Evolutionary conservation across 1,140 invertebrate genomes (phyloP), one percentile per base, ranked within the genome.

Genomic region (Colletes gigas): DNA sequence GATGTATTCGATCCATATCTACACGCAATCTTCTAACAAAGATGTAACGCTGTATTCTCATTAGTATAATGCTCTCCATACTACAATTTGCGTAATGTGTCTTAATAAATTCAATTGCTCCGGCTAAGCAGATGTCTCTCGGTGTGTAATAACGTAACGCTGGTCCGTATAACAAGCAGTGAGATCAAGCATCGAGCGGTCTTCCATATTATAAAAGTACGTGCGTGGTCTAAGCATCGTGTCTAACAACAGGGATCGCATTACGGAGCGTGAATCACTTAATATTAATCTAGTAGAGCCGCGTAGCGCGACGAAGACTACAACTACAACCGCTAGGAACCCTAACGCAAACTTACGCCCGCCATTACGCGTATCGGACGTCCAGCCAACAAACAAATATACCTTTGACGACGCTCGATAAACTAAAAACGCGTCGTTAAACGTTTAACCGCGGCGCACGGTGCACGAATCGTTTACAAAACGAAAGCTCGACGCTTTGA

Each of bases 191-290:
- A 59, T 39, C 65, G 9, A 66, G 60, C 54, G 44, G 21, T 30
- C 44, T 62, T 82, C 60, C 69, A 59, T 72, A 73, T 30, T 30
- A 30, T 60, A 78, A 80, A 60, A 73, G 60, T 71, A 55, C 76
- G 59, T 50, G 50, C 68, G 47, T 41, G 44, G 50, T 59, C 47
- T 83, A 75, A 83, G 81, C 70, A 67, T 70, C 67, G 60, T 50
- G 39, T 83, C 81, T 69, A 80, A 83, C 81, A 74, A 72, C 70
- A 57, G 57, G 81, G 65, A 83, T 83, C 78, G 59, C 78, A 54
- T 83, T 83, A 80, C 81, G 15, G 19, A 74, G 65, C 47, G 77
- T 83, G 81, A 83, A 83, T 80, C 81, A 69, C 57, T 83, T 80
- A 83, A 80, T 83, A 80, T 69, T 80, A 72, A 80, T 79, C 69